Evolutionary conservation across 2,113 vertebrate genomes (phyloP).

Genomic region (Myotis yumanensis): DNA sequence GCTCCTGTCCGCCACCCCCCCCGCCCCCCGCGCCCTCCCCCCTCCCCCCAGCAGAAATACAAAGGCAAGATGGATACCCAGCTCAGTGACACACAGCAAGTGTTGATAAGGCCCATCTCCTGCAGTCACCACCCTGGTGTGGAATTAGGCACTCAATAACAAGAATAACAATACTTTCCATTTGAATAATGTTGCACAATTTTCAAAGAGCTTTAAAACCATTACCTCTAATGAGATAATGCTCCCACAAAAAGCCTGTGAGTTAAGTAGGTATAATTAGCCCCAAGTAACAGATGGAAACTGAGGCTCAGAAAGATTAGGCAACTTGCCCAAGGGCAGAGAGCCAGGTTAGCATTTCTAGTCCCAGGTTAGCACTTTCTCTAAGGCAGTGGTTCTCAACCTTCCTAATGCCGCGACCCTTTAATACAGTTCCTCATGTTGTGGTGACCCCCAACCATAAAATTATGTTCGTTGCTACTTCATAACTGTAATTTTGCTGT

Average conservation of each 20-base stretch:
- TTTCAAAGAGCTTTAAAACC: constrained; percentile 68
- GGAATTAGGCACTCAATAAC: constrained; percentile 49
- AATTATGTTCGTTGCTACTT: too few species aligned
- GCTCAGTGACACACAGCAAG: neutral
- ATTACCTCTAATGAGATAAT: constrained; percentile 67
- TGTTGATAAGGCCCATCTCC: neutral
- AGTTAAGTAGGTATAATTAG: constrained; percentile 59
- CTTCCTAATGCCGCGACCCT: too few species aligned
- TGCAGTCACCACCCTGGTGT: neutral
- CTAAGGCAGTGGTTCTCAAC: neutral
- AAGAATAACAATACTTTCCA: constrained; percentile 62
- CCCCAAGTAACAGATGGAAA: constrained; percentile 57
- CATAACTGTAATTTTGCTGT: too few species aligned
- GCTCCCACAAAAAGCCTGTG: constrained; percentile 33
- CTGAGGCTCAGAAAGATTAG: constrained; percentile 55
- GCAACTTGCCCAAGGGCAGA: constrained; percentile 30
- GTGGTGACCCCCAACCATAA: too few species aligned
- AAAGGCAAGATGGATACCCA: neutral
- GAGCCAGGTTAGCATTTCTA: neutral
- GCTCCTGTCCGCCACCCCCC: neutral
- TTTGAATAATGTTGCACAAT: constrained; percentile 43
- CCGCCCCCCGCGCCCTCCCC: too few species aligned
- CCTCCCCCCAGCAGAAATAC: too few species aligned
- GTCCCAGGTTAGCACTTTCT: neutral
- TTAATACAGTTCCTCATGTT: too few species aligned